A percentile compares a stretch with the other conserved stretches of the same genome.
These are phyloP conservation scores for Leistus spinibarbis DNA, from an alignment of 2,888 invertebrate genomes.

Conservation along the genomic window DNA sequence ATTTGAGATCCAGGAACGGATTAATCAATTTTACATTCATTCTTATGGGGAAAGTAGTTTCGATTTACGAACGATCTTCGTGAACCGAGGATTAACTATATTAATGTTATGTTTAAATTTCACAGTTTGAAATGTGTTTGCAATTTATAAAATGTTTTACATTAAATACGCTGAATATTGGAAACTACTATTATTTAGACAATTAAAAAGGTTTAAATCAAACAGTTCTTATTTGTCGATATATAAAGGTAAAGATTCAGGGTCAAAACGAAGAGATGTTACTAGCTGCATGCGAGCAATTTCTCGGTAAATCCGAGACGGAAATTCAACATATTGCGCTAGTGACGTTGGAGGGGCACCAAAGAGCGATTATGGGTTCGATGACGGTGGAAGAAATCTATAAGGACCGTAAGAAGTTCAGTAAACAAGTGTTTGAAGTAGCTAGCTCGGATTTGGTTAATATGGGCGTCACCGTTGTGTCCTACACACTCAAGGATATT, in stretches of 20 bases:
- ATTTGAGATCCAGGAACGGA: too few relatives aligned
- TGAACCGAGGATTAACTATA: too few relatives aligned
- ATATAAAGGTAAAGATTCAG: conserved; percentile 78
- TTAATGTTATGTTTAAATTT: too few relatives aligned
- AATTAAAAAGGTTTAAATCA: too few relatives aligned
- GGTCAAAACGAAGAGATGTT: conserved; percentile 90
- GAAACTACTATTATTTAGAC: too few relatives aligned
- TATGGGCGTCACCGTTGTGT: conserved; percentile 96
- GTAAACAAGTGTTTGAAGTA: conserved; percentile 92
- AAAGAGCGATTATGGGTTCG: conserved; percentile 94
- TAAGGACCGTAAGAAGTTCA: conserved; percentile 94
- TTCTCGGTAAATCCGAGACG: conserved; percentile 83
- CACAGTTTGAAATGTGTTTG: too few relatives aligned
- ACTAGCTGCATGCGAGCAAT: conserved; percentile 91
- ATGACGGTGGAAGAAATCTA: conserved; percentile 98
- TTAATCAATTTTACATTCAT: too few relatives aligned
- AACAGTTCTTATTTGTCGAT: background rate
- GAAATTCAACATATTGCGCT: conserved; percentile 92
- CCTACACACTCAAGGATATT: conserved; percentile 93
- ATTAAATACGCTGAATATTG: too few relatives aligned
- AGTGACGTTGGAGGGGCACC: conserved; percentile 91
- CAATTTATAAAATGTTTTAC: too few relatives aligned
- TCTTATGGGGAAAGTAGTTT: too few relatives aligned
- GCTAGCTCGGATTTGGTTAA: conserved; percentile 94
- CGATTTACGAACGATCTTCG: too few relatives aligned